Conservation (phyloP, 23 tunicate genomes). For the Styela clava region DNA sequence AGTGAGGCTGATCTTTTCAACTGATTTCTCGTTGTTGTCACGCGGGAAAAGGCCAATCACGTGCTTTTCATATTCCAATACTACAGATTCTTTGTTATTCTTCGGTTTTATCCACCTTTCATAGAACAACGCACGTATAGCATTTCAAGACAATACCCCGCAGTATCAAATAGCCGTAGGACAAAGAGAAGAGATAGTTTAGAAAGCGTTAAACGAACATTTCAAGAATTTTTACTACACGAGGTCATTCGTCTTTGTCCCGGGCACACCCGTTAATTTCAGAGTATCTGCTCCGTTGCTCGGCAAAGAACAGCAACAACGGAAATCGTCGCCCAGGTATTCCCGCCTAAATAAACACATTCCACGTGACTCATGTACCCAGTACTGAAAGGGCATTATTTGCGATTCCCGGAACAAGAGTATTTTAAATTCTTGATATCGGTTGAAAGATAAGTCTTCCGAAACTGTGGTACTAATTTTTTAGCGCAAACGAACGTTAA, state of each 20-base stretch:
- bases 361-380: not conserved
- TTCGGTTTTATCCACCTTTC: not conserved
- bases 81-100: not conserved
- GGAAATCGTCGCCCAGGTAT: conserved; percentile 16
- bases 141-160: not conserved
- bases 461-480: too few relatives aligned
- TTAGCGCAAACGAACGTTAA: too few relatives aligned
- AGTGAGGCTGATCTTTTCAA: too few relatives aligned
- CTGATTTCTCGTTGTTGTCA: too few relatives aligned
- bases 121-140: too few relatives aligned
- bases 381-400: too few relatives aligned
- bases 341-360: conserved; percentile 29
- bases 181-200: not conserved
- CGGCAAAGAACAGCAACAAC: conserved; percentile 7
- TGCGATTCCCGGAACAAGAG: too few relatives aligned
- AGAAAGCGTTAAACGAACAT: not conserved
- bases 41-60: not conserved
- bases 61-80: not conserved
- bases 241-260: not conserved
- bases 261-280: not conserved
- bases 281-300: conserved; percentile 14
- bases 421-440: too few relatives aligned
- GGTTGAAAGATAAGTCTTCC: too few relatives aligned
- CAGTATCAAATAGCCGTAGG: not conserved
- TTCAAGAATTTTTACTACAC: not conserved